Base-by-base conservation (phyloP, 2,797 vertebrate species). In the Pampus argenteus region DNA sequence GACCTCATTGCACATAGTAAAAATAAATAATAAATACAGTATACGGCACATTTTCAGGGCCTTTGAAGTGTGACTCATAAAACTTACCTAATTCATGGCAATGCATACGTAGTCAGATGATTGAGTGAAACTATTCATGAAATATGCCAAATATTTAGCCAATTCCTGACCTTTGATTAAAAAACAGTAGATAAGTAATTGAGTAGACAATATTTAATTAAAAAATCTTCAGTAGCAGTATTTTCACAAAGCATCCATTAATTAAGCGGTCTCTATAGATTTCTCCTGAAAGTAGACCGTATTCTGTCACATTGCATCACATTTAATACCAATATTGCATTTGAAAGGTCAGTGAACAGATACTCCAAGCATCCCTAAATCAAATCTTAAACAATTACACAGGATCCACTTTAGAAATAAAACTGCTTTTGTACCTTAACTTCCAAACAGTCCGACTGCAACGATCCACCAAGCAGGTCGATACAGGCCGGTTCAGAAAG, bases 371-470 rank as follows among this genome's bases (percentile, higher is more conserved):
- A 9, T 51, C 45, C n/a, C 52, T 17, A 45, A 61, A 51, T 29
- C 51, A 60, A 60, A 74, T 67, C 23, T n/a, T 18, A 54, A 1
- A 26, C 66, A 78, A 75, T 76, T 70, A 49, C 29, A 50, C 6
- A 34, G 18, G 57, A 68, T 22, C 10, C 11, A 13, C 48, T 50
- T 60, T 5, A 51, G 20, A 57, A 15, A 51, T n/a, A 28, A 54
- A 76, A 31, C 42, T 25, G 63, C 22, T 4, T 29, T 60, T 40
- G 47, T 78, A 92, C 92, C 88, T 88, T 47, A 25, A 31, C 63
- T 64, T 54, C 47, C 34, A 58, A 64, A 55, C 48, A 66, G 13
- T 54, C 28, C 23, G 42, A 67, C 55, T 15, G 68, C 60, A 42
- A 75, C 7, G 58, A 67, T 83, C 69, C 79, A 48, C 18, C 57